phyloP scores from a whole-genome alignment of 1,140 invertebrate species.

The Heterodera carotae region DNA sequence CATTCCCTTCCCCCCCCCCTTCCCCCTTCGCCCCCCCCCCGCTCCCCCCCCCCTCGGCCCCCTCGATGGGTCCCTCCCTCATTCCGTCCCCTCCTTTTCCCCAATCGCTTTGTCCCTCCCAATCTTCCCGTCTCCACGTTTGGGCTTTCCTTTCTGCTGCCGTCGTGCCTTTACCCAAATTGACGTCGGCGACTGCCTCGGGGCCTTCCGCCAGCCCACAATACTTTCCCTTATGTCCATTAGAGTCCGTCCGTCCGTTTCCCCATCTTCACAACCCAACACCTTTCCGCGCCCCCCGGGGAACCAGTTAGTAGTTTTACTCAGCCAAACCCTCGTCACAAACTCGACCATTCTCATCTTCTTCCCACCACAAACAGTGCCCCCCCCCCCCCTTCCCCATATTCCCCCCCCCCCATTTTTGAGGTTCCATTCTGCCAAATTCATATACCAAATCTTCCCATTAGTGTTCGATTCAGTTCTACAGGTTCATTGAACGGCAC shows the following conservation, averaged over 20 bases:
- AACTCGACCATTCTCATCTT: slow-evolving; percentile 9
- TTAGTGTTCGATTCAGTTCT: no score
- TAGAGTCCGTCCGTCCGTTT: background rate
- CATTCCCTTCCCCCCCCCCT: background rate
- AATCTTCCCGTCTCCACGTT: slow-evolving; percentile 18
- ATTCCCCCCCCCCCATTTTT: background rate
- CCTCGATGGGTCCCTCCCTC: background rate
- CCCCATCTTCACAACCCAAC: background rate
- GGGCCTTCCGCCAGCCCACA: slow-evolving; percentile 15
- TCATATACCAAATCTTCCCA: background rate
- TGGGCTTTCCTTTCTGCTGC: background rate
- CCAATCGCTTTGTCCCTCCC: slow-evolving; percentile 6
- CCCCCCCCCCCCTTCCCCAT: no score
- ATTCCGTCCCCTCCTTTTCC: background rate
- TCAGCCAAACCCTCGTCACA: slow-evolving; percentile 15
- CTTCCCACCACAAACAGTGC: background rate
- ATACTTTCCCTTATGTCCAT: slow-evolving; percentile 14
- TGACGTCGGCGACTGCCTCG: slow-evolving; percentile 23
- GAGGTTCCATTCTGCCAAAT: slow-evolving; percentile 1
- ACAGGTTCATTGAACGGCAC: no score
- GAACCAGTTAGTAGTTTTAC: slow-evolving; percentile 1
- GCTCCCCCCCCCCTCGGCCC: background rate
- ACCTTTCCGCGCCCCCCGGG: background rate
- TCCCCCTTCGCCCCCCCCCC: background rate
- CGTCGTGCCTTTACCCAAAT: background rate